Base-by-base conservation (phyloP, 1,140 invertebrate genomes). In the Drosophila ogumai region DNA sequence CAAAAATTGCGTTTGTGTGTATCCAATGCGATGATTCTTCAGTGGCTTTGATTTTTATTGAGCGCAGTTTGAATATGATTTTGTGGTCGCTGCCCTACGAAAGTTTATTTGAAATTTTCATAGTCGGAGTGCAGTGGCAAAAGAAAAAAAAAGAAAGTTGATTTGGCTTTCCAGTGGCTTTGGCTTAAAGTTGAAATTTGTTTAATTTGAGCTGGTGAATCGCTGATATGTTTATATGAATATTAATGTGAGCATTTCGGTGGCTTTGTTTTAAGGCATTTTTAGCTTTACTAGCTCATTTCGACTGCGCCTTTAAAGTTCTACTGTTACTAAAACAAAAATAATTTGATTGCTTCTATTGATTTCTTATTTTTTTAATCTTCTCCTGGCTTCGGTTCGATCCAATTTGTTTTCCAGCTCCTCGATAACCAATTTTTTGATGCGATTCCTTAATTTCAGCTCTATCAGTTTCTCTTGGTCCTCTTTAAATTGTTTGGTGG, bases 11-110 rank as follows among this genome's bases (percentile, higher is more conserved):
- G 38, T 32, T 41, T 57, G 28, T 32, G 28, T 43, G 63, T 77
- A 76, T 81, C 61, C 63, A 72, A 78, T 71, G 71, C 66, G 79
- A 75, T 68, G 66, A 34, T 44, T 40, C 25, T 38, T 38, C 17
- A 56, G 79, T 74, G 55, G 63, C 81, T 84, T 72, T 88, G 84
- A 88, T 88, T 88, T 87, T 88, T 82, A 88, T 81, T 69, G 84
- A 77, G 56, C 60, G 66, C 25, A 44, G 66, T 67, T 69, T 69
- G 36, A 69, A 69, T 54, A 69, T 44, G 31, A 67, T 67, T 67
- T 31, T 67, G 66, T 54, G 61, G 66, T 32, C 1, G 46, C 12
- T 43, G 66, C 7, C 38, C 55, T 6, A 34, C n/a, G 19, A 47
- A 72, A 54, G n/a, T 34, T 60, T 54, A 60, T 61, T 46, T 40